A percentile compares a stretch with the other conserved stretches of the same genome.
Evolutionary conservation across 2,113 vertebrate genomes (phyloP).

Genomic region (Toxostoma redivivum): DNA sequence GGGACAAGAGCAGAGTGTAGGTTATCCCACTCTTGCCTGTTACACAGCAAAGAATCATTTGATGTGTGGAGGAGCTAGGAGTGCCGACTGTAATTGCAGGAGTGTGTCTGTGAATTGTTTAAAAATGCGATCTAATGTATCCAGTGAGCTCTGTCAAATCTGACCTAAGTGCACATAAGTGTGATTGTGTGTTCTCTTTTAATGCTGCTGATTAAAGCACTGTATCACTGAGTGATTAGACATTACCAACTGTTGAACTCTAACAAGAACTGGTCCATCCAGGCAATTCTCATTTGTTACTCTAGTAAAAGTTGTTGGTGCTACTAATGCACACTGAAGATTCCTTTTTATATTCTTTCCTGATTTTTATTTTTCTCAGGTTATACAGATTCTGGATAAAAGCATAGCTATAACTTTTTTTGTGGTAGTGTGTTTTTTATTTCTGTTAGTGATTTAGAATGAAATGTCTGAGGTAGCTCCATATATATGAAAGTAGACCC

Average conservation of each 20-base stretch:
- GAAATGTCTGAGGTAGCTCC: neutral
- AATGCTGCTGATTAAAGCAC: neutral
- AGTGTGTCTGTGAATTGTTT: neutral
- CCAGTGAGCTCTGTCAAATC: neutral
- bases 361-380: neutral
- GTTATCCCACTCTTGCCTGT: neutral
- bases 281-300: neutral
- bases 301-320: neutral
- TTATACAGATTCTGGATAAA: neutral
- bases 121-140: neutral
- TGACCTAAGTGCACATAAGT: fast-evolving
- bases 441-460: neutral
- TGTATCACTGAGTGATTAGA: neutral
- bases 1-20: neutral
- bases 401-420: neutral
- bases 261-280: neutral
- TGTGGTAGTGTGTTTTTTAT: neutral
- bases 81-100: neutral
- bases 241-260: neutral
- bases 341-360: neutral
- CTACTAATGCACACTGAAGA: neutral
- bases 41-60: neutral
- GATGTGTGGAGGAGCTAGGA: neutral
- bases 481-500: neutral
- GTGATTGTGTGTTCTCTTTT: neutral